Evolutionary conservation across 2,113 vertebrate genomes (phyloP), one percentile per base, ranked within the genome.

Genomic region (Rhineura floridana): DNA sequence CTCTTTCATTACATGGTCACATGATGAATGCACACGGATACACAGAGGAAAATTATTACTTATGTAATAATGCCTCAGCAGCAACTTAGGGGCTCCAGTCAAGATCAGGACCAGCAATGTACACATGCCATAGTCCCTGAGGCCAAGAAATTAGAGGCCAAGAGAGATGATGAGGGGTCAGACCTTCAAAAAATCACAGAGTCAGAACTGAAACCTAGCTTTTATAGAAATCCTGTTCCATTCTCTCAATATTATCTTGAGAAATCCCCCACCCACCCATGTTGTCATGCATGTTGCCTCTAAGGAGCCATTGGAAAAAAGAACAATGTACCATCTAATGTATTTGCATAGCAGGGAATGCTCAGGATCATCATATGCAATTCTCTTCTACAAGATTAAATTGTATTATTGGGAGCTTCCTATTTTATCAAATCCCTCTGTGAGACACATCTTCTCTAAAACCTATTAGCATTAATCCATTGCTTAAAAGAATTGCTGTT

Each of bases 31-130:
- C 69, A 72, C 12, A 62, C 9, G 81, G 67, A 85, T 65, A 73
- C n/a, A 73, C 25, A 81, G 25, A 85, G 30, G 76, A 46, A 85
- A 75, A 89, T 89, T 62, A 72, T 67, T 73, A 72, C 69, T 81
- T 81, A 87, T 73, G 79, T 81, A 87, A 87, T 36, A 46, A 81
- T 48, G 78, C 19, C 73, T 62, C 50, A 59, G 65, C 48, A 80
- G 33, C 50, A 72, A 55, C 39, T 46, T 55, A 21, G 52, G 19
- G 42, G 46, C 30, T 48, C 39, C 15, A 28, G n/a, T 63, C 9
- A 42, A 81, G 44, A 81, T 50, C 44, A 75, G 44, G 44, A 42
- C 17, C n/a, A 75, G 33, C 30, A 83, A 30, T 39, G 62, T 44
- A 73, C 52, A 59, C 50, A 80, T 85, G 44, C n/a, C 1, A 55